A percentile compares a stretch with the other conserved stretches of the same genome.
These are phyloP conservation scores for Falco punctatus DNA, from an alignment of 2,113 vertebrate genomes.

Conservation along the genomic window DNA sequence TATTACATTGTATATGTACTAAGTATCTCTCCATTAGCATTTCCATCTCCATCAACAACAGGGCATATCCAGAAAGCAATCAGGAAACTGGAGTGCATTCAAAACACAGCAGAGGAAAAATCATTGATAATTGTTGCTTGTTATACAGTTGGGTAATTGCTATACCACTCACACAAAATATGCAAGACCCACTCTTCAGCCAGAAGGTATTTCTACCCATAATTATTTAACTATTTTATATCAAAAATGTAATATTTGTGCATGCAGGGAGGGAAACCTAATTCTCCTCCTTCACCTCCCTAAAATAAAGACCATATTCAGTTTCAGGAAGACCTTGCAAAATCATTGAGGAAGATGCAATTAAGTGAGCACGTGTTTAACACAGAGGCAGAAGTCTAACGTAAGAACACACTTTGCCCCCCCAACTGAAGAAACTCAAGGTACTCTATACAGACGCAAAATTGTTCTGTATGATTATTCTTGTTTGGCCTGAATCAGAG, in stretches of 20 bases:
- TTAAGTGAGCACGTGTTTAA: not conserved
- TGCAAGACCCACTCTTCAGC: not conserved
- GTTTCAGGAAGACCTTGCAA: not conserved
- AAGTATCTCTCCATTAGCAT: not conserved
- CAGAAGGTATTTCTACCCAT: not conserved
- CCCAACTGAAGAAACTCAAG: not conserved
- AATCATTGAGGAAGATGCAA: not conserved
- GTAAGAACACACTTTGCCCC: not conserved
- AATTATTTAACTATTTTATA: not conserved
- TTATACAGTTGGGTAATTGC: not conserved
- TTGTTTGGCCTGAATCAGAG: not conserved
- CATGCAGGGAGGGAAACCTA: not conserved
- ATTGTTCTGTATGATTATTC: not conserved
- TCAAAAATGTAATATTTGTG: not conserved
- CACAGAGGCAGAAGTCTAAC: not conserved
- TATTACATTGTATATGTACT: not conserved
- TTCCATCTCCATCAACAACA: not conserved
- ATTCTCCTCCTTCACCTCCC: not conserved
- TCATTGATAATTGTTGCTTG: not conserved
- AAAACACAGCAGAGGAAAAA: not conserved
- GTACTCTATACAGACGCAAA: not conserved
- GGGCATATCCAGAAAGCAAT: not conserved
- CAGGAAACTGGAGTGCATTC: not conserved
- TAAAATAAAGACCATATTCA: not conserved
- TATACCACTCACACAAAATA: not conserved